Evolutionary conservation across 1,140 invertebrate genomes (phyloP), one percentile per base, ranked within the genome.

Genomic region (Coelopa frigida): DNA sequence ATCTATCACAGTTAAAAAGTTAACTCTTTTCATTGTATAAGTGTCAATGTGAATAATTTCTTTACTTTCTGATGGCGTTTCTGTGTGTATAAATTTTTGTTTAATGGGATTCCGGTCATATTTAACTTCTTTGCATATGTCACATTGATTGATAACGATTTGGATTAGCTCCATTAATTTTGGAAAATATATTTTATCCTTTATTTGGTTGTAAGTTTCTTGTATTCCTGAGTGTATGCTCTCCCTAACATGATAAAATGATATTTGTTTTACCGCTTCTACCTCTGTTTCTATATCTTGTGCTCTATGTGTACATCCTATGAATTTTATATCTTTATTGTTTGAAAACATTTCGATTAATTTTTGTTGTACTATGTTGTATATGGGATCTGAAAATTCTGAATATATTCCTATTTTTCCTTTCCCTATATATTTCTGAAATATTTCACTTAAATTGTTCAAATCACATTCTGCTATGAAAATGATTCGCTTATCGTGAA

Each of bases 201-300:
- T 49, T 11, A 44, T 24, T 35, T 10, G 10, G 27, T 54, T 36
- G 18, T 46, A 54, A 21, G 37, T 49, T 18, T 44, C 32, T 4
- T 46, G 23, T 35, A 51, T 51, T 11, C 46, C 46, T 31, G 52
- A 38, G 50, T 50, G 49, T n/a, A 21, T 33, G 4, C 4, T 23
- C 33, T 46, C 49, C 2, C 32, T 27, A 18, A 12, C 36, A 45
- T 55, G 50, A 33, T 41, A 52, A n/a, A 41, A 23, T 8, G 50
- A 43, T 46, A 52, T 50, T 22, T 54, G 47, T 49, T 45, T 55
- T 3, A 31, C 22, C 24, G 46, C 37, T 48, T 54, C 49, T 10
- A 18, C 38, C 42, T 54, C 45, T 8, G 15, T 24, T 45, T 51
- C 42, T 11, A 51, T 40, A 17, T 53, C 49, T 43, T 48, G 26